Percentiles rank a stretch among this genome's conserved stretches.
phyloP scores from a whole-genome alignment of 1,140 invertebrate species.

The Anastrepha ludens region DNA sequence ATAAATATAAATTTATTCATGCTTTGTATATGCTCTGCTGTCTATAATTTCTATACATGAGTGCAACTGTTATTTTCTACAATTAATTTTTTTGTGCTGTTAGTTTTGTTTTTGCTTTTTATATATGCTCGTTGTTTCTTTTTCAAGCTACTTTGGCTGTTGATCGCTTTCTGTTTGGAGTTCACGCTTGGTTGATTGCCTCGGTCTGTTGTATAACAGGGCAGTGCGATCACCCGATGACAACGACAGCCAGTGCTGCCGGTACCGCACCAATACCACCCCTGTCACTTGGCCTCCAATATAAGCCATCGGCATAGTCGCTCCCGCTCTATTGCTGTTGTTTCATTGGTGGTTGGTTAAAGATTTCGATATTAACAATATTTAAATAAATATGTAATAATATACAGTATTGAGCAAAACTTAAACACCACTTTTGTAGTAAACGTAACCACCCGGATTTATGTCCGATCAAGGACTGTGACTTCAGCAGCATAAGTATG shows the following conservation, averaged over 20 bases:
- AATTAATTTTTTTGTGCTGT: background rate
- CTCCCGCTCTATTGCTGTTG: background rate
- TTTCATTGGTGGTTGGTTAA: no score
- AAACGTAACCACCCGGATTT: no score
- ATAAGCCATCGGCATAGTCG: background rate
- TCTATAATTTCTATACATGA: background rate
- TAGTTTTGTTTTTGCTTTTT: background rate
- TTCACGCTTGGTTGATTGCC: constrained; percentile 52
- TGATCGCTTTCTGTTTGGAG: constrained; percentile 27
- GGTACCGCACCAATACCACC: constrained; percentile 13
- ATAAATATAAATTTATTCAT: background rate
- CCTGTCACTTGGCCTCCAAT: constrained; percentile 3
- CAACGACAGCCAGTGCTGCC: constrained; percentile 15
- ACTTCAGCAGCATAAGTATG: no score
- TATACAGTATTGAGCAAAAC: background rate
- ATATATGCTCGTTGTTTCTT: constrained; percentile 16
- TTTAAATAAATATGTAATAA: background rate
- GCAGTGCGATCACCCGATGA: constrained; percentile 54
- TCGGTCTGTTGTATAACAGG: constrained; percentile 45
- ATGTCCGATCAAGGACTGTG: no score
- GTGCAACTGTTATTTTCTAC: background rate
- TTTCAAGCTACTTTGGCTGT: background rate
- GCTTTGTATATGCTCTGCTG: background rate
- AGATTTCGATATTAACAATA: background rate
- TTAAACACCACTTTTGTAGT: background rate